Percentiles rank a stretch among this genome's conserved stretches.
These are phyloP conservation scores for Sminthurides aquaticus DNA, from an alignment of 2,888 invertebrate genomes.

Conservation along the genomic window DNA sequence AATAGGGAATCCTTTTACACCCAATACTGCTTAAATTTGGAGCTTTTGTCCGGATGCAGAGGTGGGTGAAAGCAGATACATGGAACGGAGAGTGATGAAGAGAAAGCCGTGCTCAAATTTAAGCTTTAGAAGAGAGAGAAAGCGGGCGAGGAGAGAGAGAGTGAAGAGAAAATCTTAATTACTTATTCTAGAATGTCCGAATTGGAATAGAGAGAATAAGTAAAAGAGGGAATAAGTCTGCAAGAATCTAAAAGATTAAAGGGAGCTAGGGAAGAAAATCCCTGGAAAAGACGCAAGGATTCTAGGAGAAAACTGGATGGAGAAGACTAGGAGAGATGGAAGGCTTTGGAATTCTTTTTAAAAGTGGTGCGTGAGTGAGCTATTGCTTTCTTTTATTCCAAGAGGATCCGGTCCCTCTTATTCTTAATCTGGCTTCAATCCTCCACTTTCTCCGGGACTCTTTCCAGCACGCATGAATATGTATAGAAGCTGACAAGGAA, in stretches of 20 bases:
- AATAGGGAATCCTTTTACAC: too few species aligned
- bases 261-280: not conserved
- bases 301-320: too few species aligned
- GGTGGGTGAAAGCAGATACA: not conserved
- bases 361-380: not conserved
- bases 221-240: not conserved
- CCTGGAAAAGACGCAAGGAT: too few species aligned
- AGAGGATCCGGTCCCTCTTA: not conserved
- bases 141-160: not conserved
- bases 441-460: not conserved
- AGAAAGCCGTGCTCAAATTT: not conserved
- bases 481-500: too few species aligned
- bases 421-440: slow-evolving; percentile 8
- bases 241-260: not conserved
- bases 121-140: too few species aligned
- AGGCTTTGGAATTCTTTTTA: not conserved
- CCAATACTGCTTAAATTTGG: too few species aligned
- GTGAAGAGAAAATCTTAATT: not conserved
- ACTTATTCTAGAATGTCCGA: not conserved
- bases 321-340: too few species aligned
- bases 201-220: not conserved
- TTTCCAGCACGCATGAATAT: not conserved
- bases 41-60: too few species aligned
- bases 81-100: not conserved
- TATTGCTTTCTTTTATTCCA: not conserved